These are phyloP conservation scores for Rhagoletis zephyria DNA, from an alignment of 1,140 invertebrate genomes.

Conservation along the genomic window DNA sequence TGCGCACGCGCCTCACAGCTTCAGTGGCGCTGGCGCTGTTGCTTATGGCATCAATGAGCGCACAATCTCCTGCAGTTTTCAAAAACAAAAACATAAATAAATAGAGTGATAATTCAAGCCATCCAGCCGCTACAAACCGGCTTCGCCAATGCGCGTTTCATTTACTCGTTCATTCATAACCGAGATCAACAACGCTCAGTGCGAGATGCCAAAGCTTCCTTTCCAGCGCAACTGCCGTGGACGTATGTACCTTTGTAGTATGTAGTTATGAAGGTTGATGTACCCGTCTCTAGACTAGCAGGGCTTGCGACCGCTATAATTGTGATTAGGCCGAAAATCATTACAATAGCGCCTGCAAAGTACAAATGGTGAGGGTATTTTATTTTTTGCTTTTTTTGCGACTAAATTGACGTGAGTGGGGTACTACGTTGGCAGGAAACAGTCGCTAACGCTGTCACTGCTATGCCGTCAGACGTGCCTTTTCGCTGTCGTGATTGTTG, in stretches of 20 bases:
- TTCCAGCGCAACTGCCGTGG: not conserved
- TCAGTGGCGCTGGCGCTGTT: not conserved
- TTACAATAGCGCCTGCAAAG: not conserved
- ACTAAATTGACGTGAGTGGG: not conserved
- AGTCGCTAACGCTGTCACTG: constrained; percentile 2
- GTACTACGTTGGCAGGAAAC: constrained; percentile 1
- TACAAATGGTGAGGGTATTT: not conserved
- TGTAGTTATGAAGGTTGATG: constrained; percentile 35
- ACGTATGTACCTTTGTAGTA: not conserved
- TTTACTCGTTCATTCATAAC: constrained; percentile 42
- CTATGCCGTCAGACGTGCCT: constrained; percentile 43
- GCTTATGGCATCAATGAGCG: not conserved
- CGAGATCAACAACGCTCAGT: not conserved
- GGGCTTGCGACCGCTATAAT: not conserved
- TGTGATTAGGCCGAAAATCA: constrained; percentile 38
- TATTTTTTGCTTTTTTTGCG: not conserved
- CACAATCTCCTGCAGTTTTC: not conserved
- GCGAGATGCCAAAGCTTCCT: constrained; percentile 25
- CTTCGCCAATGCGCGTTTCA: not conserved
- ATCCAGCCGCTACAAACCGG: constrained; percentile 27
- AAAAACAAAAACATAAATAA: not conserved
- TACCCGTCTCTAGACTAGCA: not conserved
- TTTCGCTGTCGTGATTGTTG: constrained; percentile 18
- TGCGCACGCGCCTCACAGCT: constrained; percentile 23
- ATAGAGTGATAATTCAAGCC: not conserved